Base-by-base conservation (phyloP, 2,888 invertebrate species). In the Pollenia amentaria region DNA sequence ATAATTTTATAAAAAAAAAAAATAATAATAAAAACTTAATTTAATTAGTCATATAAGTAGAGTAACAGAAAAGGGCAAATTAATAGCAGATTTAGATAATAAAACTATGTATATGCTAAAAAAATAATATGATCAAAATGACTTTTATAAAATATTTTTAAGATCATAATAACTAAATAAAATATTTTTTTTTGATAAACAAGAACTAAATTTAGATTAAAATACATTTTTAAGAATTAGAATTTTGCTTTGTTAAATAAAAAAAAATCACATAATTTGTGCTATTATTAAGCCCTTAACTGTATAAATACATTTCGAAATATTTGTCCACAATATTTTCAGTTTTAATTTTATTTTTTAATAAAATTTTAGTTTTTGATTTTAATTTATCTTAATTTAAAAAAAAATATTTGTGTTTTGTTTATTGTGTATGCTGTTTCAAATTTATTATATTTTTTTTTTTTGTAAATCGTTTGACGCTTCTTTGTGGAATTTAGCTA, bases 401-500 rank as follows among this genome's bases (percentile, higher is more conserved):
- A 29, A 29, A 29, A 29, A 29, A 6, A 6, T 29, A 6, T 29
- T 29, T 29, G 29, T 6, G 29, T 29, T 18, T 57, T 77, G 73
- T 64, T 21, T 44, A 4, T 46, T 46, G 6, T 46, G n/a, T 51
- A n/a, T 51, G 48, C 48, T 21, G 16, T 29, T 38, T 16, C 10
- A 6, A 29, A 12, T 62, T 40, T 44, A 16, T 12, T 38, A 7
- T 16, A 38, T 48, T n/a, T 77, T 67, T 38, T 12, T 14, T 46
- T 55, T 64, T 44, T 72, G 48, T 69, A 70, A 48, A 69, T 69
- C 21, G 73, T 79, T 78, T 72, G 44, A 76, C 65, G 46, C 46
- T 21, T 62, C 40, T 80, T 79, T 70, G 57, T 80, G 65, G 57
- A 44, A 85, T 85, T 85, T 77, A 72, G 70, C 72, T 81, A 81